Conservation (phyloP, 2,888 invertebrate species). For the Melinaea marsaeus region DNA sequence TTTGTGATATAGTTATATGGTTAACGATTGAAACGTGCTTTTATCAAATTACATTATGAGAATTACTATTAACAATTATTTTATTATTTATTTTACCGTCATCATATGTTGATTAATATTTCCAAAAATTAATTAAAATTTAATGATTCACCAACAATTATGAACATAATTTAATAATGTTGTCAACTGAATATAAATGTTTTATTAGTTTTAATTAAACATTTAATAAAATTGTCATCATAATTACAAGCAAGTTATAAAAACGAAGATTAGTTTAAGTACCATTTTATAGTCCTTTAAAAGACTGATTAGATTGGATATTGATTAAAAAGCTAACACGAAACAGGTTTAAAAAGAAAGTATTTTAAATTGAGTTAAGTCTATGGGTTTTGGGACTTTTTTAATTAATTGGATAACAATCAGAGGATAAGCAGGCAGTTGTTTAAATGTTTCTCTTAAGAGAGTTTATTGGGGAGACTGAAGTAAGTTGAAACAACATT, state of each 20-base stretch:
- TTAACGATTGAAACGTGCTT: no score
- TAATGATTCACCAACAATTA: neutral
- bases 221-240: no score
- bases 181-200: neutral
- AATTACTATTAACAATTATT: neutral
- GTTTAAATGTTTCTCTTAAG: neutral
- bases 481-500: no score
- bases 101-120: neutral
- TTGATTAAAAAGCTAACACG: neutral
- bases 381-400: neutral
- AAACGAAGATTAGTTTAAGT: no score
- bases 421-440: neutral
- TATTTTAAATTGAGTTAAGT: neutral
- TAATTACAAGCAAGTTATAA: no score
- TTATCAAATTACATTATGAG: no score
- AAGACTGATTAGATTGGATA: neutral
- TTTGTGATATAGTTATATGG: no score
- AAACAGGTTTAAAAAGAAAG: conserved; percentile 1
- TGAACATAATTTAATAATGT: neutral
- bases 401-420: neutral
- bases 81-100: neutral
- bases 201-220: no score
- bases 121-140: neutral
- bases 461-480: neutral
- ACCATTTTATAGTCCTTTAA: neutral